Conservation (phyloP, 2,888 invertebrate species). For the Anoplius nigerrimus region DNA sequence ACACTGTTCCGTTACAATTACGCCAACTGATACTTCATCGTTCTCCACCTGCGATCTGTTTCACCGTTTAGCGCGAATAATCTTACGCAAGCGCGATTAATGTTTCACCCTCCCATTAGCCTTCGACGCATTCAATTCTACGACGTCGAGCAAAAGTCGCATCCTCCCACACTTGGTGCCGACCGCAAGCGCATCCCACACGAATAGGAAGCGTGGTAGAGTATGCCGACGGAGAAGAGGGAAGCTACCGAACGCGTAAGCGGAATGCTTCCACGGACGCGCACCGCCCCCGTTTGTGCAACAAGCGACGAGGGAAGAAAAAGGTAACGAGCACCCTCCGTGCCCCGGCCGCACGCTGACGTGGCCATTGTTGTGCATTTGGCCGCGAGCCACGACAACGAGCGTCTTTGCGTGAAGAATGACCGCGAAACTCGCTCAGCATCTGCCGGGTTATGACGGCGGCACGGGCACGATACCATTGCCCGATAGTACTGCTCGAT, state of each 20-base stretch:
- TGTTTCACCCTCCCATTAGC: too few relatives aligned
- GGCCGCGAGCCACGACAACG: neutral
- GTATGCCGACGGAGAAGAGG: neutral
- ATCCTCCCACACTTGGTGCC: too few relatives aligned
- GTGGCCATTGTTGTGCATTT: too few relatives aligned
- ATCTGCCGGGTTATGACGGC: slow-evolving; percentile 28
- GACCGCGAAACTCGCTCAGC: slow-evolving; percentile 17
- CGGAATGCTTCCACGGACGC: neutral
- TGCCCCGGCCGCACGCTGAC: neutral
- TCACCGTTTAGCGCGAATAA: too few relatives aligned
- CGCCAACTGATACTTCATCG: too few relatives aligned
- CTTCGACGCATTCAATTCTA: too few relatives aligned
- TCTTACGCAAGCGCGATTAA: too few relatives aligned
- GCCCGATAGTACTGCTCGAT: slow-evolving; percentile 30
- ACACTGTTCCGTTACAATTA: too few relatives aligned
- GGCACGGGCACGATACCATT: slow-evolving; percentile 16
- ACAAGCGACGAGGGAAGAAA: slow-evolving; percentile 1
- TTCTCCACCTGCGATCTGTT: too few relatives aligned
- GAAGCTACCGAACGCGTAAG: neutral
- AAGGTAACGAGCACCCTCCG: slow-evolving; percentile 1
- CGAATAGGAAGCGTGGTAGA: too few relatives aligned
- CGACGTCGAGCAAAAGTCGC: too few relatives aligned
- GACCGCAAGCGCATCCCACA: too few relatives aligned
- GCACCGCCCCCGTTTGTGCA: neutral
- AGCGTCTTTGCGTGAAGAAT: slow-evolving; percentile 10